Percentiles rank a stretch among this genome's conserved stretches.
Conservation (phyloP, 30 jellyfish, hydroid and myxozoan genomes). For the Pseudorhiza aurosa region DNA sequence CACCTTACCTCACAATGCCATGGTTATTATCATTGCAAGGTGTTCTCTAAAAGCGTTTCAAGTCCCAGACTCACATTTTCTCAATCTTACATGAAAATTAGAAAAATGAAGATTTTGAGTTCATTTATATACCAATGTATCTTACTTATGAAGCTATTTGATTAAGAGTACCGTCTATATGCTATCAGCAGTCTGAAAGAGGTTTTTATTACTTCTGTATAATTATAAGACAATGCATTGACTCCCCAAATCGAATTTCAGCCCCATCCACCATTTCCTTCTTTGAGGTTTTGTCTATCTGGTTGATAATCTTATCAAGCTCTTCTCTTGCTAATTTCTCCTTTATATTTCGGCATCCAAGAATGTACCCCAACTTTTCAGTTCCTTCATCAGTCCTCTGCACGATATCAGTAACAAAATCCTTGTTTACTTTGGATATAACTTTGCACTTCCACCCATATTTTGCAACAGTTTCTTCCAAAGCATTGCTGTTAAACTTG, state of each 20-base stretch:
- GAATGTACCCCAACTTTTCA: slow-evolving; percentile 33
- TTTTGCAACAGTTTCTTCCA: slow-evolving; percentile 1
- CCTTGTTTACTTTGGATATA: neutral
- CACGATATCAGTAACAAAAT: slow-evolving; percentile 28
- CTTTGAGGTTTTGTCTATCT: neutral
- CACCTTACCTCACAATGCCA: too few species aligned
- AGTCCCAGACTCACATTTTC: too few species aligned
- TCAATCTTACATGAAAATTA: too few species aligned
- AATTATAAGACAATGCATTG: slow-evolving; percentile 10
- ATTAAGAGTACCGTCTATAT: too few species aligned
- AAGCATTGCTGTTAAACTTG: slow-evolving; percentile 6
- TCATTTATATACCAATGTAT: too few species aligned
- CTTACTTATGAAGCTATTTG: too few species aligned
- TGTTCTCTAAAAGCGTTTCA: too few species aligned
- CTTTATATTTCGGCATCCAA: slow-evolving; percentile 17
- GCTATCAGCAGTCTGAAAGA: too few species aligned
- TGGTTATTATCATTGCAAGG: too few species aligned
- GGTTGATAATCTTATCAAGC: neutral
- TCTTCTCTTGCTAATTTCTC: slow-evolving; percentile 19
- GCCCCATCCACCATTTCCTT: slow-evolving; percentile 13
- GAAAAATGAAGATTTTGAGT: too few species aligned
- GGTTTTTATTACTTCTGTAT: neutral
- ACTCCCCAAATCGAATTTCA: slow-evolving; percentile 24
- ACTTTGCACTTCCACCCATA: slow-evolving; percentile 41
- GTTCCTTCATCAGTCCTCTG: slow-evolving; percentile 28